These are phyloP conservation scores for Scaptomyza hsui DNA, from an alignment of 1,140 invertebrate genomes.

Conservation along the genomic window DNA sequence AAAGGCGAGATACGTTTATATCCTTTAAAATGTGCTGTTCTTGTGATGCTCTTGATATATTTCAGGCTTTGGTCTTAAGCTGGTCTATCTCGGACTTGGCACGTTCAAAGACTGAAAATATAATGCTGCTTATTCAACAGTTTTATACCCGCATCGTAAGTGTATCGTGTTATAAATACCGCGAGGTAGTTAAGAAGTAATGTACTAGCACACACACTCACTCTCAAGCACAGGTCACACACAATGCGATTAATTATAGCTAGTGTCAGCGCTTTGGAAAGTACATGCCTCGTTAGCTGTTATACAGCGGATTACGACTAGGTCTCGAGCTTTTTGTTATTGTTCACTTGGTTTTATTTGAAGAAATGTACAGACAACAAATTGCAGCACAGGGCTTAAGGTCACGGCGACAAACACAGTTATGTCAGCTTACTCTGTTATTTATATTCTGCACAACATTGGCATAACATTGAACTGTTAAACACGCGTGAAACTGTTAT, in stretches of 20 bases:
- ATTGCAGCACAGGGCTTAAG: constrained; percentile 7
- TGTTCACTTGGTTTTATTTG: neutral
- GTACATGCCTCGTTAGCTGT: constrained; percentile 29
- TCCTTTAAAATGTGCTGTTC: constrained; percentile 10
- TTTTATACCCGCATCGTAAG: constrained; percentile 59
- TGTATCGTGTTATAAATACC: constrained; percentile 22
- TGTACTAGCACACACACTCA: constrained; percentile 13
- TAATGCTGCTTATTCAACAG: constrained; percentile 60
- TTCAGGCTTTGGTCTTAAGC: neutral
- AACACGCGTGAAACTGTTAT: constrained; percentile 6
- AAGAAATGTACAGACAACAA: no score
- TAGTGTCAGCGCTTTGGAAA: constrained; percentile 32
- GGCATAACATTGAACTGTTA: neutral
- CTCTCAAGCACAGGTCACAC: constrained; percentile 2
- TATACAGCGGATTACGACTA: constrained; percentile 30
- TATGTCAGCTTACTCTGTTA: neutral
- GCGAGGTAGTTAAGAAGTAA: constrained; percentile 39
- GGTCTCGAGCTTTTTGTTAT: neutral
- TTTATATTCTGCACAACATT: neutral
- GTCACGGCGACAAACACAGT: neutral
- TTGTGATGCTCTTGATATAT: neutral
- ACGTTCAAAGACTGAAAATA: constrained; percentile 66
- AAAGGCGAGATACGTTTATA: constrained; percentile 3
- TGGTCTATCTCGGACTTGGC: constrained; percentile 43
- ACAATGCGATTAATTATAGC: constrained; percentile 33